Conservation (phyloP, 2,888 invertebrate species). For the Ophion slaviceki region DNA sequence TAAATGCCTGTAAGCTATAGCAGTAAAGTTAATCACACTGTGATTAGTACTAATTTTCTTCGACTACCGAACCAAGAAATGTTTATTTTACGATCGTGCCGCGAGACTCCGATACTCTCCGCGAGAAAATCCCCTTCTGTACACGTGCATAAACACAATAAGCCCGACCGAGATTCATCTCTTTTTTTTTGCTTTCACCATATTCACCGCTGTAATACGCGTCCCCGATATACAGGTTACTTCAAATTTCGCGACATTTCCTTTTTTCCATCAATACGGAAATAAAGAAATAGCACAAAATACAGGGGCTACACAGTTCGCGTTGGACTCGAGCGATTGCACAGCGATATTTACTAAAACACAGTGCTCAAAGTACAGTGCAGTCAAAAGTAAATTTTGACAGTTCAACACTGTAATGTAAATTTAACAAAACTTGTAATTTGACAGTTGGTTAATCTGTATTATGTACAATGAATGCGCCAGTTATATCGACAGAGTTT, state of each 20-base stretch:
- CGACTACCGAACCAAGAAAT: slow-evolving; percentile 35
- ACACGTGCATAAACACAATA: slow-evolving; percentile 16
- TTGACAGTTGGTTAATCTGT: too few relatives aligned
- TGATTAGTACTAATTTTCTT: slow-evolving; percentile 46
- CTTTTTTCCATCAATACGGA: neutral
- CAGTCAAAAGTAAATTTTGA: too few relatives aligned
- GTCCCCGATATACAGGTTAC: neutral
- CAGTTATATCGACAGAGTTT: too few relatives aligned
- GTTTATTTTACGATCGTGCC: slow-evolving; percentile 40
- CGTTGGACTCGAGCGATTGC: too few relatives aligned
- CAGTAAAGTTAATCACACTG: slow-evolving; percentile 38
- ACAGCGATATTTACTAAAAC: too few relatives aligned
- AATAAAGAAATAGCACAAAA: too few relatives aligned
- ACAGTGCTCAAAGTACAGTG: too few relatives aligned
- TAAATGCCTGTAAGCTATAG: slow-evolving; percentile 27
- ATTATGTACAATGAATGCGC: too few relatives aligned
- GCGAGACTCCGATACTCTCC: neutral
- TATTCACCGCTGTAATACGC: slow-evolving; percentile 3
- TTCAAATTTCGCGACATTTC: neutral
- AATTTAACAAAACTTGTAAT: too few relatives aligned
- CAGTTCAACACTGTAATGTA: too few relatives aligned
- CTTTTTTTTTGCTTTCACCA: slow-evolving; percentile 37
- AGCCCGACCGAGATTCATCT: slow-evolving; percentile 8
- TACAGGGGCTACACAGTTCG: too few relatives aligned
- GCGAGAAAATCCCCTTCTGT: slow-evolving; percentile 21